phyloP scores from a whole-genome alignment of 2,113 vertebrate species.

The Lepidothrix coronata region DNA sequence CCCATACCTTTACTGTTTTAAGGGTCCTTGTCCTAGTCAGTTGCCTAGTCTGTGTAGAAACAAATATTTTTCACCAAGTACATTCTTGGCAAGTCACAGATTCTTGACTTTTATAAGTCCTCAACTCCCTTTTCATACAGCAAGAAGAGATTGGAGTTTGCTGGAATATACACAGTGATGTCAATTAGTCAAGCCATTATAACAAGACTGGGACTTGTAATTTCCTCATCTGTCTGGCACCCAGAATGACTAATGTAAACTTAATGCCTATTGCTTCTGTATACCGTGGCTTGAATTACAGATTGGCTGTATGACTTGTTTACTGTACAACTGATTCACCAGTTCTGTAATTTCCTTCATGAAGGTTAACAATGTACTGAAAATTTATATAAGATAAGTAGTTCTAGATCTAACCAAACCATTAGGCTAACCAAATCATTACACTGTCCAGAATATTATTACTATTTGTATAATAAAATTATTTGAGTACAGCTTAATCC shows the following conservation, averaged over 20 bases:
- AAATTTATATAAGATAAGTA: neutral
- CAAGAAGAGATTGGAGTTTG: neutral
- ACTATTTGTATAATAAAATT: neutral
- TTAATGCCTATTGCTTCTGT: neutral
- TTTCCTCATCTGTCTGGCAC: conserved; percentile 4
- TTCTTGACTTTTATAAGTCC: neutral
- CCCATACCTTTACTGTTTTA: neutral
- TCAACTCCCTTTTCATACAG: neutral
- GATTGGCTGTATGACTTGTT: neutral
- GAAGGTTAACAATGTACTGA: neutral
- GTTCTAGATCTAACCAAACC: neutral
- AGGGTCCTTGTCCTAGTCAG: neutral
- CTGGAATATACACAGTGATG: neutral
- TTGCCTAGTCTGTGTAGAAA: neutral
- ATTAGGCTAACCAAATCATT: neutral
- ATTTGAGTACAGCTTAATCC: neutral
- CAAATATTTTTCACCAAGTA: neutral
- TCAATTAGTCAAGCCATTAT: neutral
- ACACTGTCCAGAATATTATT: neutral
- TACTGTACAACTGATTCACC: neutral
- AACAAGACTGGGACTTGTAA: neutral
- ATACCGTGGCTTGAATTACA: neutral
- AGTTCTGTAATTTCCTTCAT: neutral
- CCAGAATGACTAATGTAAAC: neutral
- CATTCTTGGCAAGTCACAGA: neutral